phyloP scores from a whole-genome alignment of 2,888 invertebrate species.

The Melanargia galathea region DNA sequence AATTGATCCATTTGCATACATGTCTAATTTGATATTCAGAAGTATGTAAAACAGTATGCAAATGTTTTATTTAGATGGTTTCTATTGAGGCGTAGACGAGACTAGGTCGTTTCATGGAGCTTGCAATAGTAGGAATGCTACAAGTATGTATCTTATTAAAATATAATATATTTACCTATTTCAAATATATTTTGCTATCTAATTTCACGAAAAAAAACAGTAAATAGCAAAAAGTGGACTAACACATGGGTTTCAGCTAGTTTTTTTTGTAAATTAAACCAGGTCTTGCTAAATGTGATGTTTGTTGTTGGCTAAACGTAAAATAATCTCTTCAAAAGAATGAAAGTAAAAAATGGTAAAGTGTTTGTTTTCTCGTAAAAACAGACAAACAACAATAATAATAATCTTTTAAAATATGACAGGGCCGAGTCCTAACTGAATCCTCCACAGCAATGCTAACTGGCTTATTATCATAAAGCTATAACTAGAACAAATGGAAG shows the following conservation, averaged over 20 bases:
- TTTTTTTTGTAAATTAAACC: too few species aligned
- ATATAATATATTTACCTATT: too few species aligned
- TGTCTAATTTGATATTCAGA: slow-evolving; percentile 48
- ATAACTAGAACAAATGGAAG: slow-evolving; percentile 72
- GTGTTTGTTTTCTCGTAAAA: too few species aligned
- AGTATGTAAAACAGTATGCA: slow-evolving; percentile 29
- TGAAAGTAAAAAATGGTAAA: too few species aligned
- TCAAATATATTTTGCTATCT: too few species aligned
- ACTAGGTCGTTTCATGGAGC: slow-evolving; percentile 25
- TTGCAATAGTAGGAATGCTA: not conserved
- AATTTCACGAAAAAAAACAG: too few species aligned
- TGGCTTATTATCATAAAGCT: slow-evolving; percentile 75
- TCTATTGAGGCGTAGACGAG: slow-evolving; percentile 26
- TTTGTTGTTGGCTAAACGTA: too few species aligned
- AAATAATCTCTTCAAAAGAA: too few species aligned
- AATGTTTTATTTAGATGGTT: slow-evolving; percentile 26
- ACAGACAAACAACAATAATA: too few species aligned
- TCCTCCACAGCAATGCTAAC: slow-evolving; percentile 77
- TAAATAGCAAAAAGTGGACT: too few species aligned
- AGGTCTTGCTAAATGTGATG: too few species aligned
- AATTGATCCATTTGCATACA: slow-evolving; percentile 59
- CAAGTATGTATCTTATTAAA: not conserved
- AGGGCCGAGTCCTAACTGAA: slow-evolving; percentile 62
- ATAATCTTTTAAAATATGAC: slow-evolving; percentile 44
- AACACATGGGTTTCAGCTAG: too few species aligned